Evolutionary conservation across 2,888 invertebrate species (phyloP), one percentile per base, ranked within the genome.

Genomic region (Argyresthia goedartella): DNA sequence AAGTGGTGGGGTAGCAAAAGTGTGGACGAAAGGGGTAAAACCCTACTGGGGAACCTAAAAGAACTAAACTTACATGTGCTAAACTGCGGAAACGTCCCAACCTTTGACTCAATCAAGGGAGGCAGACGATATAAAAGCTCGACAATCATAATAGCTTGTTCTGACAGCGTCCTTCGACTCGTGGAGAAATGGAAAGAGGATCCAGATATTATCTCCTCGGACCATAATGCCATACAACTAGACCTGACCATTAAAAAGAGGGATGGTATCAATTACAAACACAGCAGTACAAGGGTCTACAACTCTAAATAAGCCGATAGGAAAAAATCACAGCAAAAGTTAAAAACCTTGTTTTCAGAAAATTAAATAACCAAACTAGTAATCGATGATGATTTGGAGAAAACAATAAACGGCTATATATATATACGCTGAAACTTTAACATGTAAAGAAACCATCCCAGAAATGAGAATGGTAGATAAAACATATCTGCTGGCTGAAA

Each of bases 221-320:
- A 53, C 42, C 53, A 53, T 34, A 53, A 53, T 34, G 45, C 53
- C 8, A 50, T 53, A 41, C 44, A 44, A 4, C 46, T 53, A 16
- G 16, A 50, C 8, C 4, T 53, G 8, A 8, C 4, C 10, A 6
- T 36, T 44, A 44, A 13, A 10, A 44, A 39, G 4, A 9, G 13
- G 3, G 8, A 11, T 11, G 15, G 14, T 9, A 44, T 9, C 13
- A 44, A 11, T 13, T 8, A 8, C 8, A 44, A 10, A 13, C 7
- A 33, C 6, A n/a, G 10, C 46, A 35, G 16, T 4, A 52, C 42
- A 15, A 41, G 41, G 11, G 16, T 39, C 34, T 36, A 42, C 33
- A 33, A 52, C 34, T 25, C 52, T 13, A 52, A 47, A 16, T 48
- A 52, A 42, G 47, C 33, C 11, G 39, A 52, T 35, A 48, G 52